Conservation (phyloP, 1,140 invertebrate species). For the Trialeurodes vaporariorum region DNA sequence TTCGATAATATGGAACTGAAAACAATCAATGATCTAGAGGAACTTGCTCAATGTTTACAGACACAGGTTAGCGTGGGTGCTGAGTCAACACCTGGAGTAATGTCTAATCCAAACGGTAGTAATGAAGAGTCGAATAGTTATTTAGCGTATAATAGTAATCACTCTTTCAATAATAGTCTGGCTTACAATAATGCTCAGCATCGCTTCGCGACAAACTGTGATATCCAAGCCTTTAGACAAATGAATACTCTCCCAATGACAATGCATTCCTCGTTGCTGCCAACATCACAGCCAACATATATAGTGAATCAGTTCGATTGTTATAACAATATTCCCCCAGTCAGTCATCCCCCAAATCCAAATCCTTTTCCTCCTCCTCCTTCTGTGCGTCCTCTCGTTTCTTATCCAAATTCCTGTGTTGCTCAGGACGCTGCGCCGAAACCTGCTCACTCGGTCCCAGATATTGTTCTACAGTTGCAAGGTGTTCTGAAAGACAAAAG, state of each 20-base stretch:
- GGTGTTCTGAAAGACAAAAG: constrained; percentile 45
- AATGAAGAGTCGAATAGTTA: constrained; percentile 1
- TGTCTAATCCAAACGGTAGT: not conserved
- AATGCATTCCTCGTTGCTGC: not conserved
- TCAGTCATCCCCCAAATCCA: not conserved
- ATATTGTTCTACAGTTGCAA: constrained; percentile 57
- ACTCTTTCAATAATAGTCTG: constrained; percentile 10
- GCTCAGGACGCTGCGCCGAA: not conserved
- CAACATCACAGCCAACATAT: not conserved
- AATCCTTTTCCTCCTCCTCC: not conserved
- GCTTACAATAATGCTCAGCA: constrained; percentile 15
- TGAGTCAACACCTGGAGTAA: constrained; percentile 8
- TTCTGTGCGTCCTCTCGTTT: no score
- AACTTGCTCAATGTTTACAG: constrained; percentile 55
- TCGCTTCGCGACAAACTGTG: constrained; percentile 25
- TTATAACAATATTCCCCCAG: not conserved
- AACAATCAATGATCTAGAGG: constrained; percentile 79
- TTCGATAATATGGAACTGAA: constrained; percentile 85
- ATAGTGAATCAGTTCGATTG: not conserved
- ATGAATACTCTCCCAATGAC: not conserved
- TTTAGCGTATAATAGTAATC: constrained; percentile 11
- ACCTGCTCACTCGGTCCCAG: constrained; percentile 38
- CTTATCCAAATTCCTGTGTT: not conserved
- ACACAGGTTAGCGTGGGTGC: not conserved
- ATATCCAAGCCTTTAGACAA: not conserved